Evolutionary conservation across 2,888 invertebrate species (phyloP).

Genomic region (Cephus nigrinus): DNA sequence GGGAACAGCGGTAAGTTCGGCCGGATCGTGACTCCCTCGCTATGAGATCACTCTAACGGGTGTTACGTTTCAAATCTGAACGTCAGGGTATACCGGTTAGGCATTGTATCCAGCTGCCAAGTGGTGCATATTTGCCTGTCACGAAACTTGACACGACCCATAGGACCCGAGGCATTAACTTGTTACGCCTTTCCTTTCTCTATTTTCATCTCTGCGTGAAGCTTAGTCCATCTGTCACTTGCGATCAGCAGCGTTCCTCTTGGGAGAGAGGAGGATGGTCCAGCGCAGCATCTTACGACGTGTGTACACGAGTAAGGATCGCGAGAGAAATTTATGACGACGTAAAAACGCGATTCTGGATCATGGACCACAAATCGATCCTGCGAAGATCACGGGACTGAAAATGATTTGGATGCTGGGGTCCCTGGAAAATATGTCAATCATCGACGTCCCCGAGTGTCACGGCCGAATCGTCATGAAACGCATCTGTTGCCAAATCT

Average conservation of each 20-base stretch:
- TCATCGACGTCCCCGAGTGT: constrained; percentile 46
- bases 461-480: constrained; percentile 49
- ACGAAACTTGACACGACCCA: constrained; percentile 43
- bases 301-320: background rate
- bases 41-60: constrained; percentile 37
- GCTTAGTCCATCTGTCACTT: constrained; percentile 35
- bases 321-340: background rate
- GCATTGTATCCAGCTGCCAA: constrained; percentile 43
- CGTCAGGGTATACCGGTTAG: constrained; percentile 34
- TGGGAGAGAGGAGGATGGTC: constrained; percentile 14
- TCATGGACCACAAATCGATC: background rate
- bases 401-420: background rate
- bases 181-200: constrained; percentile 28
- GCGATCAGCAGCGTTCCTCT: constrained; percentile 29
- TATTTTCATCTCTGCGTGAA: constrained; percentile 17
- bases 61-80: constrained; percentile 55
- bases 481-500: constrained; percentile 52
- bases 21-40: constrained; percentile 20
- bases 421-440: constrained; percentile 62
- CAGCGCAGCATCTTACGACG: background rate
- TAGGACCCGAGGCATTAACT: constrained; percentile 25
- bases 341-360: background rate
- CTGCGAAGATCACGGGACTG: background rate
- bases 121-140: constrained; percentile 46
- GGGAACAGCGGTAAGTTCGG: background rate